Evolutionary conservation across 2,113 vertebrate genomes (phyloP).

Genomic region (Tragulus kanchil): DNA sequence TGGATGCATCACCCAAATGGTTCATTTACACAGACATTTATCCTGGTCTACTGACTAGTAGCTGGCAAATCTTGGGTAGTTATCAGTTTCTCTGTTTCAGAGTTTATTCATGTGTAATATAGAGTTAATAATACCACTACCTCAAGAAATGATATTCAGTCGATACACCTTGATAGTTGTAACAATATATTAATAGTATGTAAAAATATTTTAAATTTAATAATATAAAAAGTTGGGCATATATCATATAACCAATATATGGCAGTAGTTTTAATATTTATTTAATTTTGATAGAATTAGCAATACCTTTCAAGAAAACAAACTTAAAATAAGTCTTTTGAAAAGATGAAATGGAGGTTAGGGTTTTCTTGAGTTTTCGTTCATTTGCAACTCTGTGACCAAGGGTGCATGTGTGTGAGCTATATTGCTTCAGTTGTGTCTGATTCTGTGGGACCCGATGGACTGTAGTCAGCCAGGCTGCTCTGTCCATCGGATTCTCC

Average conservation of each 20-base stretch:
- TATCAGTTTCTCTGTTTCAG: not conserved
- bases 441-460: not conserved
- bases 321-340: not conserved
- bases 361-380: not conserved
- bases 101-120: not conserved
- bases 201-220: not conserved
- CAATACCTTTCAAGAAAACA: not conserved
- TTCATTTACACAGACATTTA: constrained; percentile 7
- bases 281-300: constrained; percentile 33
- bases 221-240: not conserved
- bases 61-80: not conserved
- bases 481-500: not conserved
- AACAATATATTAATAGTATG: not conserved
- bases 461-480: not conserved
- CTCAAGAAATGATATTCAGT: not conserved
- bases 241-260: not conserved
- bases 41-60: not conserved
- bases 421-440: not conserved
- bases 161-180: not conserved
- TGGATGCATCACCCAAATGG: not conserved
- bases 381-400: not conserved
- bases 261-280: not conserved
- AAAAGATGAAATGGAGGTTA: not conserved
- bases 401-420: not conserved
- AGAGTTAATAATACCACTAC: not conserved